These are phyloP conservation scores for Nomada fucata DNA, from an alignment of 2,888 invertebrate species.

Conservation along the genomic window DNA sequence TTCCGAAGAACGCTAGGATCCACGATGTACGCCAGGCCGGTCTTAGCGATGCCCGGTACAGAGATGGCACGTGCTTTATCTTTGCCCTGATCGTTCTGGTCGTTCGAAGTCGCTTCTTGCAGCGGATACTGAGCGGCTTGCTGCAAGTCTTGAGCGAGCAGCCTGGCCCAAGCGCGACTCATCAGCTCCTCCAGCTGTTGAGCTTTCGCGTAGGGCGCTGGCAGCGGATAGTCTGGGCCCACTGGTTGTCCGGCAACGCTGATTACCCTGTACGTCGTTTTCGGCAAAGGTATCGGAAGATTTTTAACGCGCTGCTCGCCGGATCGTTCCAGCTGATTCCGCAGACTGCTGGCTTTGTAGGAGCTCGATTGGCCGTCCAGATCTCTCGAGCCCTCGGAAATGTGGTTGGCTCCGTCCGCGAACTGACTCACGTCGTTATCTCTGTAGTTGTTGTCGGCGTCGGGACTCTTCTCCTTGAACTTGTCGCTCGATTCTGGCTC, in stretches of 20 bases:
- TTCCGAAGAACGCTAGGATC: conserved; percentile 69
- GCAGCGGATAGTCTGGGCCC: conserved; percentile 73
- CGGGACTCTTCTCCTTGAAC: conserved; percentile 31
- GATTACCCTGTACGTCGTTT: conserved; percentile 76
- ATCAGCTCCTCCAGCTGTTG: conserved; percentile 79
- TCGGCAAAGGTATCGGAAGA: conserved; percentile 55
- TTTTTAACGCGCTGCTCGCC: conserved; percentile 67
- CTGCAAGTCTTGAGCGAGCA: conserved; percentile 73
- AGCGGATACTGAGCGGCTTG: conserved; percentile 52
- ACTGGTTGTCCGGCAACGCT: conserved; percentile 76
- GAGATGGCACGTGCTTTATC: conserved; percentile 50
- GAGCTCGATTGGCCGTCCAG: conserved; percentile 77
- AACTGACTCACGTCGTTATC: conserved; percentile 69
- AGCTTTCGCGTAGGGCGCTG: conserved; percentile 71
- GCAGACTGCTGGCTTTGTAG: conserved; percentile 71
- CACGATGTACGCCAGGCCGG: conserved; percentile 77
- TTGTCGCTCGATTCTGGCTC: conserved; percentile 41
- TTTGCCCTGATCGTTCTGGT: conserved; percentile 64
- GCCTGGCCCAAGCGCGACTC: conserved; percentile 75
- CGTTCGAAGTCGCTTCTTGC: neutral
- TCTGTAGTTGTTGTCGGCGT: conserved; percentile 69
- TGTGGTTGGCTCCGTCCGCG: conserved; percentile 78
- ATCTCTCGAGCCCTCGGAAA: conserved; percentile 76
- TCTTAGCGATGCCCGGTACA: conserved; percentile 69
- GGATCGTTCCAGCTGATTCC: conserved; percentile 75